Evolutionary conservation across 2,888 invertebrate genomes (phyloP).

Genomic region (Saturnia japonica): DNA sequence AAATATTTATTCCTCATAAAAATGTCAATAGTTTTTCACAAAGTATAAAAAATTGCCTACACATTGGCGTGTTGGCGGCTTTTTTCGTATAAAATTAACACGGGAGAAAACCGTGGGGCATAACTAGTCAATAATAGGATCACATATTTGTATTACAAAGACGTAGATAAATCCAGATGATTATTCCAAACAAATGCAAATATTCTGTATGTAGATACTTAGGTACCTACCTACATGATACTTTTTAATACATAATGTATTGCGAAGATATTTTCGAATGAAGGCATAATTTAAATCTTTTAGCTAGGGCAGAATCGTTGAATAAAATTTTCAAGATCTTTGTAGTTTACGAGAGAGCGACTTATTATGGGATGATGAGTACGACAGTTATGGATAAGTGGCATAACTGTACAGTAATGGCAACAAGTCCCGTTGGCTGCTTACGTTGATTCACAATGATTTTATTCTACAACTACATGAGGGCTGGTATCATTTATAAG

Average conservation of each 20-base stretch:
- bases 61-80: too few relatives aligned
- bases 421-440: conserved; percentile 62
- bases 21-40: too few relatives aligned
- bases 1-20: too few relatives aligned
- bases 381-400: conserved; percentile 71
- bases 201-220: too few relatives aligned
- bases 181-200: neutral
- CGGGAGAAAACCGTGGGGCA: too few relatives aligned
- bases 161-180: neutral
- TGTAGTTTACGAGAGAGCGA: neutral
- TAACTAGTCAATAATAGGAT: too few relatives aligned
- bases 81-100: too few relatives aligned
- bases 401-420: conserved; percentile 70
- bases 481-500: neutral
- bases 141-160: too few relatives aligned
- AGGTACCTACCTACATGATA: too few relatives aligned
- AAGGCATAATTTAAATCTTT: neutral
- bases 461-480: conserved; percentile 11
- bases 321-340: neutral
- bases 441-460: conserved; percentile 37
- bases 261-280: neutral
- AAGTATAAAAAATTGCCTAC: too few relatives aligned
- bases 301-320: neutral
- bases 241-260: neutral
- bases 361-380: conserved; percentile 45